Percentiles rank a stretch among this genome's conserved stretches.
These are phyloP conservation scores for Boleophthalmus pectinirostris DNA, from an alignment of 2,113 vertebrate genomes.

Conservation along the genomic window DNA sequence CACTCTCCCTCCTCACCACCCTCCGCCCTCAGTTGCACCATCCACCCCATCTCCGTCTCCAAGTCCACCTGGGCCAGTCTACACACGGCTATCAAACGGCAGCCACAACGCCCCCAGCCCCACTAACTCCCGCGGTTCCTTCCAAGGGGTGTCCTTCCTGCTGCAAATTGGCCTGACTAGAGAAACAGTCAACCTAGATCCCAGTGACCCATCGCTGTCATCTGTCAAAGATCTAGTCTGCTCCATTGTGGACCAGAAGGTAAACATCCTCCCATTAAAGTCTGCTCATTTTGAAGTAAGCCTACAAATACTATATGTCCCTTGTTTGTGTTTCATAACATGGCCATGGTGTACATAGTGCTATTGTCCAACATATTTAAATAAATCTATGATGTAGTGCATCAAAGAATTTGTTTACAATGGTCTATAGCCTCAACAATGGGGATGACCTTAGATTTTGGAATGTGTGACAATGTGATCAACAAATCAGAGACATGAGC, in stretches of 20 bases:
- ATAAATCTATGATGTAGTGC: conserved; percentile 20
- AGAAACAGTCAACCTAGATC: conserved; percentile 94
- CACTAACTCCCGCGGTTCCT: conserved; percentile 89
- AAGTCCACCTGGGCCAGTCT: conserved; percentile 85
- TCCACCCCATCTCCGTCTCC: conserved; percentile 81
- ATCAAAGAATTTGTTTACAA: conserved; percentile 17
- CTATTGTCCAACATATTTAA: conserved; percentile 3
- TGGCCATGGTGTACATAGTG: conserved; percentile 11
- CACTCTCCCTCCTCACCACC: conserved; percentile 81
- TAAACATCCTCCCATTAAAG: conserved; percentile 56
- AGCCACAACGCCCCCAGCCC: conserved; percentile 89
- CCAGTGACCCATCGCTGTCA: conserved; percentile 90
- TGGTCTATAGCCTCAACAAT: conserved; percentile 16
- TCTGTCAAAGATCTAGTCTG: conserved; percentile 95
- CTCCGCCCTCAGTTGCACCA: conserved; percentile 67
- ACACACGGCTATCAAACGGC: conserved; percentile 92
- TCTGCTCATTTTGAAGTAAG: neutral
- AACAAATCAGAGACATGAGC: conserved; percentile 17
- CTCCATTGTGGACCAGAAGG: conserved; percentile 98
- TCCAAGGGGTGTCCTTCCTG: conserved; percentile 92
- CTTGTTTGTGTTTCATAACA: conserved; percentile 31
- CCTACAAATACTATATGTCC: neutral
- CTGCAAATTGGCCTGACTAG: conserved; percentile 96
- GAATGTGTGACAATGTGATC: conserved; percentile 15
- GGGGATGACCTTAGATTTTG: conserved; percentile 20